Percentiles rank a stretch among this genome's conserved stretches.
Evolutionary conservation across 2,797 vertebrate genomes (phyloP).

Genomic region (Atherinosoma microstoma): DNA sequence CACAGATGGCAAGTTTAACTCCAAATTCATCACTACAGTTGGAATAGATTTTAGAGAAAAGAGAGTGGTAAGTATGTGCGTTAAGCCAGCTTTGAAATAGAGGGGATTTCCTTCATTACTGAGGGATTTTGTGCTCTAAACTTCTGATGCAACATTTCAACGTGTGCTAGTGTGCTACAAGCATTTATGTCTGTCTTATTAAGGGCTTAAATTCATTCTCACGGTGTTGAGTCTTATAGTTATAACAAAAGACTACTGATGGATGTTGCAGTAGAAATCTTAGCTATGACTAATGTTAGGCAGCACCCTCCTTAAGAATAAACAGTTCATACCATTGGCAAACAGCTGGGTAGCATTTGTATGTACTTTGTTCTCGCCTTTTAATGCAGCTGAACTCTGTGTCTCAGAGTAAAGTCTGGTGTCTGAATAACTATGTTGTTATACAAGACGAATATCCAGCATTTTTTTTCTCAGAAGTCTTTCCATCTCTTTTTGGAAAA

Average conservation of each 20-base stretch:
- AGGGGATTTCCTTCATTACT: background rate
- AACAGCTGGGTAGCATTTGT: slow-evolving; percentile 62
- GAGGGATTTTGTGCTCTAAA: slow-evolving; percentile 6
- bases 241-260: slow-evolving; percentile 49
- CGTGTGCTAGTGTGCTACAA: background rate
- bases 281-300: slow-evolving; percentile 54
- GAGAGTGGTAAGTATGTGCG: slow-evolving; percentile 88
- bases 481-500: background rate
- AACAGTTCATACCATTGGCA: slow-evolving; percentile 73
- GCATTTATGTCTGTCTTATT: slow-evolving; percentile 26
- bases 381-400: slow-evolving; percentile 25
- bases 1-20: slow-evolving; percentile 96
- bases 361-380: slow-evolving; percentile 41
- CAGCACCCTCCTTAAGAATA: slow-evolving; percentile 77
- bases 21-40: slow-evolving; percentile 98
- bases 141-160: slow-evolving; percentile 9
- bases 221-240: slow-evolving; percentile 39
- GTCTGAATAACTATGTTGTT: background rate
- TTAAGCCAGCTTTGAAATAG: background rate
- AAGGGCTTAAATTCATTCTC: slow-evolving; percentile 49
- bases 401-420: slow-evolving; percentile 7
- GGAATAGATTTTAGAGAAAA: slow-evolving; percentile 99
- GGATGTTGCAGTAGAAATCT: slow-evolving; percentile 47
- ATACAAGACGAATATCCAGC: background rate
- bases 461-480: background rate